Percentiles rank a stretch among this genome's conserved stretches.
Evolutionary conservation across 2,113 vertebrate genomes (phyloP).

Genomic region (Gadus chalcogrammus): DNA sequence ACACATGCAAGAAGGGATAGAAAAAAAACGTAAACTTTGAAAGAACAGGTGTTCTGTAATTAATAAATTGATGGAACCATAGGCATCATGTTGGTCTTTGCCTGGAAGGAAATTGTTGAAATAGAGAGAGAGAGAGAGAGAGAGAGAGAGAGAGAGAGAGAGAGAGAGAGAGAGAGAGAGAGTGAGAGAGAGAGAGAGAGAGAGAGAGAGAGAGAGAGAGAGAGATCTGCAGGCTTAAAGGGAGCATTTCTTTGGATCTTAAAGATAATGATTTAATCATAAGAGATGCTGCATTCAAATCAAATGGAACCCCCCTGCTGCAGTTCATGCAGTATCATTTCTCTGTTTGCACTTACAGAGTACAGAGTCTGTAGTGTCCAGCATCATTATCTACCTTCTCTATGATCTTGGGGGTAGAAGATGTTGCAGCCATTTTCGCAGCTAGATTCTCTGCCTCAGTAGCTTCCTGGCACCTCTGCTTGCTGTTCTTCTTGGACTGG

Average conservation of each 20-base stretch:
- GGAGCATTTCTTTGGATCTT: not conserved
- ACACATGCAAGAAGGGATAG: not conserved
- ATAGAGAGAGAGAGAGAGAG: too few species aligned
- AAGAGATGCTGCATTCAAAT: too few species aligned
- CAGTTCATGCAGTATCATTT: too few species aligned
- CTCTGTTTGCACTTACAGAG: too few species aligned
- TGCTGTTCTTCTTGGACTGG: constrained; percentile 87
- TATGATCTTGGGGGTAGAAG: constrained; percentile 71
- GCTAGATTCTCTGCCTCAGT: constrained; percentile 79
- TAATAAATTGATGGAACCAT: not conserved
- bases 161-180: too few species aligned
- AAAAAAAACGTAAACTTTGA: not conserved
- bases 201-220: too few species aligned
- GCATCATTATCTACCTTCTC: constrained; percentile 79
- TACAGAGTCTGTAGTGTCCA: not conserved
- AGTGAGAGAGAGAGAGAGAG: too few species aligned
- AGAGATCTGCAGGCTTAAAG: too few species aligned
- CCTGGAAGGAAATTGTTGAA: too few species aligned
- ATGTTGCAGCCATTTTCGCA: constrained; percentile 58
- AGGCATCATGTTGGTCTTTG: too few species aligned
- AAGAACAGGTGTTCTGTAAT: not conserved
- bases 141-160: too few species aligned
- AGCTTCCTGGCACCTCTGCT: constrained; percentile 82
- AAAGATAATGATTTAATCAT: not conserved
- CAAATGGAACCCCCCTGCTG: too few species aligned